Conservation (phyloP, 92 coral and sea anemone species). For the Galaxea fascicularis region DNA sequence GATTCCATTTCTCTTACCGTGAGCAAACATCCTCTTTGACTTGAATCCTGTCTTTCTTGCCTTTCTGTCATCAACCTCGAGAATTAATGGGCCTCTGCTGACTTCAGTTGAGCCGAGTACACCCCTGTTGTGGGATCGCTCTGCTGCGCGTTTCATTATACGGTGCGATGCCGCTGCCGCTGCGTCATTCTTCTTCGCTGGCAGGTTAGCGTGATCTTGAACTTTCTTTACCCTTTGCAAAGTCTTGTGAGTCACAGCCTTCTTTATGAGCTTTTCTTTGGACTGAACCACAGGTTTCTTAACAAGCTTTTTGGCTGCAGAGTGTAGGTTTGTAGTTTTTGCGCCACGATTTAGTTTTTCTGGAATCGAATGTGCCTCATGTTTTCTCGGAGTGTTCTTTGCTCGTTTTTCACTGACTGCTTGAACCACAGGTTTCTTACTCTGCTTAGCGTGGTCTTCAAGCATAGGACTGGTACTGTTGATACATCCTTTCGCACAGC, state of each 20-base stretch:
- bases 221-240: background rate
- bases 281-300: constrained; percentile 5
- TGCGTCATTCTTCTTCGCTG: background rate
- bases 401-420: background rate
- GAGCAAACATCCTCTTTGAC: constrained; percentile 18
- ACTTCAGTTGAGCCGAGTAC: constrained; percentile 32
- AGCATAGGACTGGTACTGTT: background rate
- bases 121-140: background rate
- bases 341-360: background rate
- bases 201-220: constrained; percentile 8
- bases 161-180: background rate
- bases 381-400: background rate
- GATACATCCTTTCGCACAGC: constrained; percentile 78
- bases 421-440: constrained; percentile 2
- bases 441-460: constrained; percentile 10
- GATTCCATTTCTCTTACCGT: constrained; percentile 18
- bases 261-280: background rate
- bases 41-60: background rate
- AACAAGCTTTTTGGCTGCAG: background rate
- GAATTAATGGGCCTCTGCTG: constrained; percentile 38
- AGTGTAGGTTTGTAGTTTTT: background rate
- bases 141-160: constrained; percentile 31
- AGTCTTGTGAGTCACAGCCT: background rate
- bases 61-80: background rate
- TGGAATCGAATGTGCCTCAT: background rate